phyloP scores from a whole-genome alignment of 2,888 invertebrate genomes.

The Tridacna crocea region DNA sequence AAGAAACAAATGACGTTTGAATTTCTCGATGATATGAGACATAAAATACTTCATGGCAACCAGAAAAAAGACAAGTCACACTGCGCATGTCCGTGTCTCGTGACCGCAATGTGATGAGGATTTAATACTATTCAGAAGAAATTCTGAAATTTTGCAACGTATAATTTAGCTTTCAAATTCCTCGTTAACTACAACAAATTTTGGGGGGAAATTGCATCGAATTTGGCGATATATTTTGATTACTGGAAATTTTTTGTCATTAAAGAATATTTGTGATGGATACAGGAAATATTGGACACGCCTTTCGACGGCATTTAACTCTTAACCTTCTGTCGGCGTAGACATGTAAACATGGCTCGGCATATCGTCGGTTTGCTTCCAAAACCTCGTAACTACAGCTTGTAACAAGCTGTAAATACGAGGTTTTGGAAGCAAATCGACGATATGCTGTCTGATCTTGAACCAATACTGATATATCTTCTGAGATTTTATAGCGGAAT shows the following conservation, averaged over 20 bases:
- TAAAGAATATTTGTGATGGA: constrained; percentile 31
- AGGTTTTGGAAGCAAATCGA: no score
- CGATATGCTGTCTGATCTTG: no score
- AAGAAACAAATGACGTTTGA: constrained; percentile 30
- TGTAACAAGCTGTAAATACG: no score
- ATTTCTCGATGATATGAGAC: constrained; percentile 22
- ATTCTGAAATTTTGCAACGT: constrained; percentile 52
- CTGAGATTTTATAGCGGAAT: no score
- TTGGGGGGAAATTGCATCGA: constrained; percentile 44
- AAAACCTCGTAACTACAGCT: no score
- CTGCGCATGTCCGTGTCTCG: constrained; percentile 57
- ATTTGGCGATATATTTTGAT: constrained; percentile 53
- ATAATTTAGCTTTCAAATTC: constrained; percentile 63
- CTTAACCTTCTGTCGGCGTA: no score
- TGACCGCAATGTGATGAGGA: constrained; percentile 52
- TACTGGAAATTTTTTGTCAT: constrained; percentile 53
- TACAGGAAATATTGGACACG: constrained; percentile 8
- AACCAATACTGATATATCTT: no score
- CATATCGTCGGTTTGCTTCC: no score
- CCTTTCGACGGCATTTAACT: constrained; percentile 17
- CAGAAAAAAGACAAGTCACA: background rate
- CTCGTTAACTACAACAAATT: constrained; percentile 55
- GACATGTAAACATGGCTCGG: no score
- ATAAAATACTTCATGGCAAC: constrained; percentile 20
- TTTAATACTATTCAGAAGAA: constrained; percentile 50